phyloP scores from a whole-genome alignment of 2,888 invertebrate genomes.

The Pecten maximus region DNA sequence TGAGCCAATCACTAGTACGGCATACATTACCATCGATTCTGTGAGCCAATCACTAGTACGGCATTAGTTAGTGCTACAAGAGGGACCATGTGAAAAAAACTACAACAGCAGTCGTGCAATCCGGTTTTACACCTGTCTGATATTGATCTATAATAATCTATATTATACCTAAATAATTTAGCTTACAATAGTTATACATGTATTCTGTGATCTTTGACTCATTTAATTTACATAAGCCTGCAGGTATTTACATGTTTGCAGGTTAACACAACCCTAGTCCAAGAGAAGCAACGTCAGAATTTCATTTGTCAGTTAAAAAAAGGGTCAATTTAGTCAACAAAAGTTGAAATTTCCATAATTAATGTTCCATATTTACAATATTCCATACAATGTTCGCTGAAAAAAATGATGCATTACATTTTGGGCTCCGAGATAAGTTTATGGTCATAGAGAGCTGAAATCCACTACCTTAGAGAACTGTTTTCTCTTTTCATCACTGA shows the following conservation, averaged over 20 bases:
- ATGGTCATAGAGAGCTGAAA: too few species aligned
- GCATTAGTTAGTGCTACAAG: too few species aligned
- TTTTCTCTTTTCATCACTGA: too few species aligned
- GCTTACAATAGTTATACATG: not conserved
- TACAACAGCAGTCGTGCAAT: not conserved
- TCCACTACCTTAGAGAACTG: too few species aligned
- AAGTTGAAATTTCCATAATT: too few species aligned
- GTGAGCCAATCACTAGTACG: too few species aligned
- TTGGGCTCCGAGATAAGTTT: too few species aligned
- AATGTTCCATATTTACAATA: too few species aligned
- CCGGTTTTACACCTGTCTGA: not conserved
- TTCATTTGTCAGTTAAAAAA: not conserved
- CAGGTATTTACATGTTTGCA: not conserved
- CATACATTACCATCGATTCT: not conserved
- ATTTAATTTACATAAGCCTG: not conserved
- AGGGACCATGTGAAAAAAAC: not conserved
- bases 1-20: too few species aligned
- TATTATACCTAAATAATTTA: not conserved
- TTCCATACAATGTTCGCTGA: too few species aligned
- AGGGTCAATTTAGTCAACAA: too few species aligned
- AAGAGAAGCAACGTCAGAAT: not conserved
- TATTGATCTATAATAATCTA: not conserved
- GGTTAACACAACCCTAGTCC: not conserved
- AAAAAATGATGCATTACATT: too few species aligned
- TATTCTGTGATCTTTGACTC: not conserved